These are phyloP conservation scores for Andrena trimmerana DNA, from an alignment of 2,888 invertebrate genomes.

Conservation along the genomic window DNA sequence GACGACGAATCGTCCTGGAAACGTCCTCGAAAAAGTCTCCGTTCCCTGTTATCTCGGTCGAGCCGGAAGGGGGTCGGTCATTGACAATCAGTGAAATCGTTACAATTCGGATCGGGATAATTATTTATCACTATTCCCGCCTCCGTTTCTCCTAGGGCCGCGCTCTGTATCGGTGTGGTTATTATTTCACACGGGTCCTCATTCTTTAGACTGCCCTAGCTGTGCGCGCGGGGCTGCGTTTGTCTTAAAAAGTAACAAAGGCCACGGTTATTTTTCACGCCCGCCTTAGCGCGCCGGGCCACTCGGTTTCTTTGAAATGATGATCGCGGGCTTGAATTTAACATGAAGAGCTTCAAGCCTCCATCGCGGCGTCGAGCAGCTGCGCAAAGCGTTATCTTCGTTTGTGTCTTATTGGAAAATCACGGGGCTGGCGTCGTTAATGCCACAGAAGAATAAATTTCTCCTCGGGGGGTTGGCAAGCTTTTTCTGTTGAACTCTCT, in stretches of 20 bases:
- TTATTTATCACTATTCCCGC: neutral
- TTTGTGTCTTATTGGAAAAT: slow-evolving; percentile 19
- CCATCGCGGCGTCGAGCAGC: slow-evolving; percentile 1
- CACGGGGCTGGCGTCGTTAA: neutral
- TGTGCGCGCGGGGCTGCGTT: neutral
- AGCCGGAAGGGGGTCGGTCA: neutral
- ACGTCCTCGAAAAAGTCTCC: neutral
- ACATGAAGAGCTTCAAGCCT: slow-evolving; percentile 37
- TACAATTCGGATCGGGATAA: neutral
- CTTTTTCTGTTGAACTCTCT: neutral
- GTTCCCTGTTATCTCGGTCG: neutral
- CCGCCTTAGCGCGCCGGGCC: slow-evolving; percentile 1
- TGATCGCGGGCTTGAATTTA: slow-evolving; percentile 45
- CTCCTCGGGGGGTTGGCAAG: neutral
- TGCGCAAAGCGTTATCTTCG: slow-evolving; percentile 11
- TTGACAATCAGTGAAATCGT: slow-evolving; percentile 7
- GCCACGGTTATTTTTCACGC: slow-evolving; percentile 30
- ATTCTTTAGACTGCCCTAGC: too few relatives aligned
- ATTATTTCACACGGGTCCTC: neutral
- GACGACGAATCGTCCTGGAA: neutral
- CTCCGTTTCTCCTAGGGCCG: neutral
- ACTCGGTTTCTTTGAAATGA: slow-evolving; percentile 34
- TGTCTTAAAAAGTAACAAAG: slow-evolving; percentile 16
- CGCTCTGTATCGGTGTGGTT: neutral
- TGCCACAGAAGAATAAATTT: slow-evolving; percentile 21